These are phyloP conservation scores for Drosophila cracens DNA, from an alignment of 2,888 invertebrate species.

Conservation along the genomic window DNA sequence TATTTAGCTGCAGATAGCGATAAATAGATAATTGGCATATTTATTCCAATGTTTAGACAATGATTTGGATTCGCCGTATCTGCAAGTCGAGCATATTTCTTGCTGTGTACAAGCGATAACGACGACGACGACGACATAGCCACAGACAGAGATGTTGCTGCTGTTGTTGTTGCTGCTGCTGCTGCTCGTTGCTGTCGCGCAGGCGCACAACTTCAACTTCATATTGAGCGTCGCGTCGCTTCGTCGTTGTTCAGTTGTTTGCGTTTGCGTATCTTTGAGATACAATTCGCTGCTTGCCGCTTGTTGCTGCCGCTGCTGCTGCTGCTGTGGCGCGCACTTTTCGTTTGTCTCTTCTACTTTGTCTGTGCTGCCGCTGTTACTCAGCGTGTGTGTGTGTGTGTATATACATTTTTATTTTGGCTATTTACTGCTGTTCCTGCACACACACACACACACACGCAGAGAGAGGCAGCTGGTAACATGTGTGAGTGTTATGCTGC, in stretches of 20 bases:
- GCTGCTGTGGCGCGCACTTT: slow-evolving; percentile 49
- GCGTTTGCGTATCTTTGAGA: slow-evolving; percentile 61
- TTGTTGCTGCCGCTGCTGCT: slow-evolving; percentile 23
- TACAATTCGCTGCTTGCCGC: slow-evolving; percentile 39
- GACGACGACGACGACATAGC: slow-evolving; percentile 59
- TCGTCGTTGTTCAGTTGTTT: slow-evolving; percentile 27
- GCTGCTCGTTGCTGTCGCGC: slow-evolving; percentile 42
- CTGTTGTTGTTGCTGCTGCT: slow-evolving; percentile 12
- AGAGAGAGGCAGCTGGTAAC: slow-evolving; percentile 35
- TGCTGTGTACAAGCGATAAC: slow-evolving; percentile 36
- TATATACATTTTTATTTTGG: slow-evolving; percentile 44
- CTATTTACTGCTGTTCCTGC: slow-evolving; percentile 63
- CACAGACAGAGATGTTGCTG: slow-evolving; percentile 33
- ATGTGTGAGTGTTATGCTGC: slow-evolving; percentile 68
- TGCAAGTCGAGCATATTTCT: slow-evolving; percentile 11
- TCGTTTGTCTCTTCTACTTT: slow-evolving; percentile 53
- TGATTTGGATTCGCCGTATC: not conserved
- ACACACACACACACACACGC: slow-evolving; percentile 31
- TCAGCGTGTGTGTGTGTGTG: not conserved
- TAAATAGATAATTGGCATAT: too few relatives aligned
- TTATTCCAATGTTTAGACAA: not conserved
- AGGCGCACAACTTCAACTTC: slow-evolving; percentile 53
- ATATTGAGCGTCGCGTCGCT: slow-evolving; percentile 13
- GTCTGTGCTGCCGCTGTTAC: slow-evolving; percentile 35
- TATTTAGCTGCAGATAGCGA: not conserved